Base-by-base conservation (phyloP, 2,797 vertebrate genomes). In the Phoeniculus purpureus region DNA sequence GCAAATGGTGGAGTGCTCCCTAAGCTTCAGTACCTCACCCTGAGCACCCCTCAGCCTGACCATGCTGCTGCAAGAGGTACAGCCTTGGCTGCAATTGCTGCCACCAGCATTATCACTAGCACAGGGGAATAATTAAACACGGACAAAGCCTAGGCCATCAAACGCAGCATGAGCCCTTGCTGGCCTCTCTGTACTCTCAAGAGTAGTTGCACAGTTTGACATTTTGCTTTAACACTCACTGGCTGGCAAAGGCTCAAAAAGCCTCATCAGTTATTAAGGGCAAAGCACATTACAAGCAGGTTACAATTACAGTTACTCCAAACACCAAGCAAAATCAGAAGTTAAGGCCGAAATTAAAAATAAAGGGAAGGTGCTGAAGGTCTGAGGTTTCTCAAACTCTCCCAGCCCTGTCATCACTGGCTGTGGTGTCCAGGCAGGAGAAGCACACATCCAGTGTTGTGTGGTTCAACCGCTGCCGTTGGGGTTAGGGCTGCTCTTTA, bases 261-360 rank as follows among this genome's bases (percentile, higher is more conserved):
- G 77, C 78, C 74, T 80, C 68, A 59, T 79, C 71, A 19, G 75
- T 74, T 88, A 89, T 72, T 86, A 10, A 92, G 95, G 91, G 92
- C 67, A 92, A 94, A 93, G 87, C 92, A 90, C 91, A 50, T 90
- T 81, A 94, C 86, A 89, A 96, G 93, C 93, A 89, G 94, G 84
- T 92, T 92, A 93, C 92, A 80, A 80, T 65, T 77, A 93, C 31
- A 25, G 83, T 71, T 96, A 93, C 87, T 85, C 48, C 75, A 80
- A 94, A 95, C 88, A 92, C 10, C 84, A 87, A 91, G 91, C 89
- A 71, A 96, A 93, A 90, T 56, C 77, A 82, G 74, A 91, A 88
- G 62, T 87, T 91, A 95, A 92, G 91, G 94, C 85, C 91, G 89
- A 94, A 95, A 95, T 87, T 13, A 87, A 94, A 88, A 81, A 88